Evolutionary conservation across 2,888 invertebrate genomes (phyloP).

Genomic region (Cephus rjabovi): DNA sequence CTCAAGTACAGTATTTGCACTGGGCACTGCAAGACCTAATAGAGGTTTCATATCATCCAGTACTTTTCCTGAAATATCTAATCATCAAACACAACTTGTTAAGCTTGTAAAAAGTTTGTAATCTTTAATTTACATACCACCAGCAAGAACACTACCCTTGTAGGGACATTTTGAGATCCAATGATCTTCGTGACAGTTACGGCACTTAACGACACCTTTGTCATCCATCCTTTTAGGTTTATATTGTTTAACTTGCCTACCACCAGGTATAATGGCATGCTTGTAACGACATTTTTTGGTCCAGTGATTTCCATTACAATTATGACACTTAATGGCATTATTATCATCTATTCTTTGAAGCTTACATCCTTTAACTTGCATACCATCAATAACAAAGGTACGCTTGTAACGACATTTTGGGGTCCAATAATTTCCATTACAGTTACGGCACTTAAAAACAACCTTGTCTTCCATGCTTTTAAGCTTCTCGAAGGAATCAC

Average conservation of each 20-base stretch:
- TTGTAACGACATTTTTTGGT: too few relatives aligned
- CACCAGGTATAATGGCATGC: too few relatives aligned
- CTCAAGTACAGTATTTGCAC: constrained; percentile 43
- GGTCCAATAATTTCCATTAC: constrained; percentile 98
- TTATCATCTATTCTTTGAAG: too few relatives aligned
- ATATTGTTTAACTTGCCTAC: too few relatives aligned
- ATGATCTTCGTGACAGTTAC: constrained; percentile 95
- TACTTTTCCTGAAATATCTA: constrained; percentile 47
- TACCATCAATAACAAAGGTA: constrained; percentile 72
- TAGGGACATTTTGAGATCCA: constrained; percentile 99
- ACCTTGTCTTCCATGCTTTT: constrained; percentile 77
- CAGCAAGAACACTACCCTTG: constrained; percentile 88
- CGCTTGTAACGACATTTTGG: constrained; percentile 98
- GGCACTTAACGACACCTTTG: constrained; percentile 84
- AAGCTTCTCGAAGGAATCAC: constrained; percentile 85
- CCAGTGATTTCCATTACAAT: too few relatives aligned
- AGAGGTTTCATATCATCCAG: constrained; percentile 64
- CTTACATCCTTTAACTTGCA: too few relatives aligned
- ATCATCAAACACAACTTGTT: neutral
- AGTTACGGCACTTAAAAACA: constrained; percentile 88
- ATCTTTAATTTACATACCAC: constrained; percentile 56
- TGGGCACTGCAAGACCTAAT: constrained; percentile 38
- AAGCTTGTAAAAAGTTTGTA: neutral
- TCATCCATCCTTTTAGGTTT: constrained; percentile 79
- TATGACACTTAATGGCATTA: too few relatives aligned